Evolutionary conservation across 1,140 invertebrate genomes (phyloP).

Genomic region (Drosophila truncata): DNA sequence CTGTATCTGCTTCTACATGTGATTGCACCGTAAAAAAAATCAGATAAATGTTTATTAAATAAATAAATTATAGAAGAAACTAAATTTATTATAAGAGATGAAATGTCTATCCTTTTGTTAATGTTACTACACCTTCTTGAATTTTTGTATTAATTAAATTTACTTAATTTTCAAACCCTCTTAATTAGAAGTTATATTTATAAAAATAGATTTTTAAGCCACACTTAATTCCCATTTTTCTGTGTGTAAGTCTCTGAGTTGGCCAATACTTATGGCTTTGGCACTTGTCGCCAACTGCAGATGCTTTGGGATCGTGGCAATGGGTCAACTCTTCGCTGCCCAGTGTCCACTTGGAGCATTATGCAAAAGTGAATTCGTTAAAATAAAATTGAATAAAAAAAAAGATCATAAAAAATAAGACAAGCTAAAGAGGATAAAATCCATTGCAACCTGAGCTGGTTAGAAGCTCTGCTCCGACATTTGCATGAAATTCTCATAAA

Average conservation of each 20-base stretch:
- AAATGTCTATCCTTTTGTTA: not conserved
- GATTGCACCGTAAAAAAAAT: not conserved
- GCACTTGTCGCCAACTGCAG: conserved; percentile 50
- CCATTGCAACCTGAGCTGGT: conserved; percentile 35
- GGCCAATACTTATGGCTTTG: conserved; percentile 56
- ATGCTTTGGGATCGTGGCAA: conserved; percentile 24
- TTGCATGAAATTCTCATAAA: conserved; percentile 80
- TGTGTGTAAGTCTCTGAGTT: conserved; percentile 24
- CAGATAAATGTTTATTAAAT: not conserved
- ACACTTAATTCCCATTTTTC: not conserved
- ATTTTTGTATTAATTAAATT: not conserved
- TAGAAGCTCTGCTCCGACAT: conserved; percentile 9
- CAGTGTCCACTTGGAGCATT: conserved; percentile 36
- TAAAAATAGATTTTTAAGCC: too few relatives aligned
- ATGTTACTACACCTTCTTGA: not conserved
- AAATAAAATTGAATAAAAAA: conserved; percentile 35
- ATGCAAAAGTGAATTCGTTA: conserved; percentile 65
- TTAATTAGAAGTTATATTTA: not conserved
- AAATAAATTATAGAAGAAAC: not conserved
- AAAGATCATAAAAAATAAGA: conserved; percentile 3
- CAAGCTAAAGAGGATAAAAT: conserved; percentile 8
- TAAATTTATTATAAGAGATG: not conserved
- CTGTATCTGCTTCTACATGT: conserved; percentile 25
- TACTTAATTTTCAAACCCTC: not conserved
- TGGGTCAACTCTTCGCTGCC: conserved; percentile 17